Base-by-base conservation (phyloP, 2,113 vertebrate genomes). In the Willisornis vidua region DNA sequence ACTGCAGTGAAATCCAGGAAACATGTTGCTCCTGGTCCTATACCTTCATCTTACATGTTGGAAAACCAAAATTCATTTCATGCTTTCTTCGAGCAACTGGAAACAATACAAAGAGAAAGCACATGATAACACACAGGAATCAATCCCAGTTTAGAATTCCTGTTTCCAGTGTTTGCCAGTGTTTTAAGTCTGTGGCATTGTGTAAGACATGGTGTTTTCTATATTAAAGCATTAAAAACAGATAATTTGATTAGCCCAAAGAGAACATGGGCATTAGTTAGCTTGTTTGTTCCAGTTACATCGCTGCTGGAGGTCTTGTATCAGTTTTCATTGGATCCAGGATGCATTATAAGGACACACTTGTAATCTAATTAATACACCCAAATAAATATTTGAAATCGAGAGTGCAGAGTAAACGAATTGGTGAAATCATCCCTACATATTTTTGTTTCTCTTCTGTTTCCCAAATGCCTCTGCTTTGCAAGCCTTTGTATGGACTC, bases 31-130 rank as follows among this genome's bases (percentile, higher is more conserved):
- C 22, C 39, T 57, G 43, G 28, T 82, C 12, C 19, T 51, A 0
- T 24, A 25, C 11, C 24, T 83, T 58, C 1, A 2, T 31, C 39
- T 71, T 2, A 0, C 0, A 0, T 45, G 43, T 31, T 83, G 72
- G 45, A 80, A 80, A 84, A 24, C 16, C 29, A 28, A 33, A 73
- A 45, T 49, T 72, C 13, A 23, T 37, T 19, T 82, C 7, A 1
- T n/a, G 26, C 33, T 87, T 89, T 71, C 28, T 85, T 37, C 19
- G 52, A 72, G 43, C 37, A 48, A 3, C 37, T 58, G 49, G 43
- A 74, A 90, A 70, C 33, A 57, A 14, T 35, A 39, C 35, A 59
- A 84, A 78, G 83, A 79, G 14, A 79, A 66, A 51, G n/a, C 35
- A 39, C 17, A 1, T 45, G 73, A 7, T 75, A 70, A 58, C 28